Evolutionary conservation across 2,113 vertebrate genomes (phyloP).

Genomic region (Aptenodytes forsteri): DNA sequence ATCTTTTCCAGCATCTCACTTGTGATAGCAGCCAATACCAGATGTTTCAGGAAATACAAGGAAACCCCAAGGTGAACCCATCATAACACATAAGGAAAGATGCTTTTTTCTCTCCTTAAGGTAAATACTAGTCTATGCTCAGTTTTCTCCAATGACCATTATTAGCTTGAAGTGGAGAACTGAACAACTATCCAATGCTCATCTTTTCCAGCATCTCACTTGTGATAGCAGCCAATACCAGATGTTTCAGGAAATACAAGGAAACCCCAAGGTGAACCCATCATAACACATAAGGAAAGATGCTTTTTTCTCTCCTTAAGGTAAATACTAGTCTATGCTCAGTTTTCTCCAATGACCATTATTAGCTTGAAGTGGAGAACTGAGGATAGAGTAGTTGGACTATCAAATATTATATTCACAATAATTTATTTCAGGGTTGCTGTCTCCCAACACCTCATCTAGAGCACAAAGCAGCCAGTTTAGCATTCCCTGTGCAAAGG

Average conservation of each 20-base stretch:
- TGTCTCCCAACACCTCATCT: not conserved
- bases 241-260: not conserved
- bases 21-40: not conserved
- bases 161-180: not conserved
- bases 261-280: not conserved
- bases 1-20: not conserved
- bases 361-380: not conserved
- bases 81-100: not conserved
- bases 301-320: not conserved
- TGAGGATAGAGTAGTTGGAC: not conserved
- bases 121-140: not conserved
- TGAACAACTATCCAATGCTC: not conserved
- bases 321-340: not conserved
- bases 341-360: not conserved
- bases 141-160: not conserved
- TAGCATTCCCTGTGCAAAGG: not conserved
- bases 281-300: not conserved
- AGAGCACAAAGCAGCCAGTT: not conserved
- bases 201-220: not conserved
- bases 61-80: not conserved
- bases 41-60: not conserved
- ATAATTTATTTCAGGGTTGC: not conserved
- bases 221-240: not conserved
- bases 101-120: not conserved
- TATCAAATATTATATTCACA: not conserved